A percentile compares a stretch with the other conserved stretches of the same genome.
These are phyloP conservation scores for Cossypha polioptera DNA, from an alignment of 2,797 vertebrate species.

Conservation along the genomic window DNA sequence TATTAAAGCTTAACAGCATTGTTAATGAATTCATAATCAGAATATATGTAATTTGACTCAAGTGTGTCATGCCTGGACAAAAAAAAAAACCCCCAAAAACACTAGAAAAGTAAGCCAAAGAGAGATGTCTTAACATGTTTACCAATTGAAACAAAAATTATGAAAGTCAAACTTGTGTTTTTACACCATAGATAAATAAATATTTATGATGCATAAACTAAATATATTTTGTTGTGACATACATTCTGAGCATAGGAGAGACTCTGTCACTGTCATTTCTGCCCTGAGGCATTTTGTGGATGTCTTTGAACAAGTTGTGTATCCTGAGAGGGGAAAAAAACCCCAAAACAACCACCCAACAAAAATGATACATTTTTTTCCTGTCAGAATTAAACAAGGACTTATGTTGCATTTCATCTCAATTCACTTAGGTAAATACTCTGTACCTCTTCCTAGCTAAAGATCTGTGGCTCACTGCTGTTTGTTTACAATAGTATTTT, in stretches of 20 bases:
- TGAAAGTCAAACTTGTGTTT: neutral
- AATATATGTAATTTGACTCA: neutral
- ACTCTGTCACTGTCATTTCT: neutral
- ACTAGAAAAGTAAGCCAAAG: neutral
- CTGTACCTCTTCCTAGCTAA: neutral
- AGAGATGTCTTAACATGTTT: neutral
- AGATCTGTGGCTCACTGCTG: neutral
- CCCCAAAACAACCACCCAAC: neutral
- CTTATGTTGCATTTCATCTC: neutral
- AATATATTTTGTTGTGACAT: neutral
- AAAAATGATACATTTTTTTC: neutral
- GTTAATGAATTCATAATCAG: neutral
- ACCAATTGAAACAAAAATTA: neutral
- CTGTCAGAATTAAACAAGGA: neutral
- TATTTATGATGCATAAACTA: neutral
- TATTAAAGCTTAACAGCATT: neutral
- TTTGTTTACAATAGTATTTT: conserved; percentile 32
- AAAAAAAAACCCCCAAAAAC: neutral
- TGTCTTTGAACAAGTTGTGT: neutral
- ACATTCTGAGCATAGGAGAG: neutral
- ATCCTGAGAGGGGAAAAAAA: neutral
- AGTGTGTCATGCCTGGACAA: neutral
- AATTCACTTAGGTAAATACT: neutral
- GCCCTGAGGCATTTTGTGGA: neutral
- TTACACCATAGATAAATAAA: neutral